phyloP scores from a whole-genome alignment of 1,140 invertebrate genomes.

The Drosophila pseudoananassae region DNA sequence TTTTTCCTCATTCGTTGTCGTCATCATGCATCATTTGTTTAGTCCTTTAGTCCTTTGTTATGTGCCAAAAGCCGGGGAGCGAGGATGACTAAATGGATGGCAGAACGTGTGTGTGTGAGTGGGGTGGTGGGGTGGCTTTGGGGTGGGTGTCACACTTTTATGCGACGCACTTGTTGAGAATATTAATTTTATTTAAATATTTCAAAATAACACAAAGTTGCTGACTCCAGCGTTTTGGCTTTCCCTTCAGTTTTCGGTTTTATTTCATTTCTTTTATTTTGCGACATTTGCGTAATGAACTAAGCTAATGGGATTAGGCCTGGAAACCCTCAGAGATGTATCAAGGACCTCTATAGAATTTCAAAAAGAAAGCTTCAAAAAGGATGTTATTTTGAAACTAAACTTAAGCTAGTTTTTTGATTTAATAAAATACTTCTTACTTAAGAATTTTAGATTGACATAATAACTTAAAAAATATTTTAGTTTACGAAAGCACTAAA shows the following conservation, averaged over 20 bases:
- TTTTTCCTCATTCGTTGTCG: constrained; percentile 38
- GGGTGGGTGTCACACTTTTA: constrained; percentile 61
- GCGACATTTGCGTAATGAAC: constrained; percentile 42
- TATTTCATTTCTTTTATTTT: constrained; percentile 33
- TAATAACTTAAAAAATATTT: too few relatives aligned
- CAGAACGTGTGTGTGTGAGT: constrained; percentile 30
- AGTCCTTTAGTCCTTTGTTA: constrained; percentile 72
- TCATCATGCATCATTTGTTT: constrained; percentile 77
- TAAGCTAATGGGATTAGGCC: constrained; percentile 36
- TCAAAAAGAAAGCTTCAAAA: too few relatives aligned
- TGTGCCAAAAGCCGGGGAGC: constrained; percentile 51
- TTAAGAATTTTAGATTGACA: too few relatives aligned
- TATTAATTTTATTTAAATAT: constrained; percentile 79
- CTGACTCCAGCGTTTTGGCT: constrained; percentile 23
- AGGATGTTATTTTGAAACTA: too few relatives aligned
- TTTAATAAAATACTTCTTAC: too few relatives aligned
- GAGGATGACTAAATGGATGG: neutral
- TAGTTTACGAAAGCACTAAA: too few relatives aligned
- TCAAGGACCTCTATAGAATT: too few relatives aligned
- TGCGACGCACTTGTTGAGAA: constrained; percentile 71
- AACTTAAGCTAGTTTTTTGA: too few relatives aligned
- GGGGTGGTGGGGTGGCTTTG: constrained; percentile 5
- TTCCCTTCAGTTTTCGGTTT: neutral
- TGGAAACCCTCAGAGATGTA: neutral
- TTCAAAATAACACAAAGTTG: constrained; percentile 54